Percentiles rank a stretch among this genome's conserved stretches.
Evolutionary conservation across 2,797 vertebrate species (phyloP).

Genomic region (Glossophaga mutica): DNA sequence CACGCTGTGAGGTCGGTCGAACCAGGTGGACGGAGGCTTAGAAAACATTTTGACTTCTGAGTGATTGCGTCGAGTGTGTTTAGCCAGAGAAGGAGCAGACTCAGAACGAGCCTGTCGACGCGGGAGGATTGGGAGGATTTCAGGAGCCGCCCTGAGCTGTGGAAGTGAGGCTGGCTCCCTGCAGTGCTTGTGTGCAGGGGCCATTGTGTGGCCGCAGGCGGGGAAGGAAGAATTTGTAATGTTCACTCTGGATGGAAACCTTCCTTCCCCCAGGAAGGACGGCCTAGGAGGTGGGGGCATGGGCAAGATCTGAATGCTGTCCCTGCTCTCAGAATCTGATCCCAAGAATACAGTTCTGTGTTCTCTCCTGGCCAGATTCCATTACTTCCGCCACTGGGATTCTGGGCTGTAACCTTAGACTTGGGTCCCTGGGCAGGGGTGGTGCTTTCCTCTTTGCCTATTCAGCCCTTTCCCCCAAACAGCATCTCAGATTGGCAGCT

Average conservation of each 20-base stretch:
- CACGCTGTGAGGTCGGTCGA: not conserved
- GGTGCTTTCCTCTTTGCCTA: not conserved
- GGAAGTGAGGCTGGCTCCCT: not conserved
- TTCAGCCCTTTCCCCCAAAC: not conserved
- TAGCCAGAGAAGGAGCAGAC: not conserved
- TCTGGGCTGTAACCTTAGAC: not conserved
- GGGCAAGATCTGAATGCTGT: no score
- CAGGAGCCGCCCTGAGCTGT: not conserved
- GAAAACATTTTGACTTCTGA: not conserved
- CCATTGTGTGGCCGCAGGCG: rapidly evolving
- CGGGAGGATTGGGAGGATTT: not conserved
- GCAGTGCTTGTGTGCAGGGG: rapidly evolving
- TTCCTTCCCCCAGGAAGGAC: not conserved
- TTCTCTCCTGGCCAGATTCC: rapidly evolving
- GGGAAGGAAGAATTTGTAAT: not conserved
- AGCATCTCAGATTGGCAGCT: not conserved
- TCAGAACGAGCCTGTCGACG: rapidly evolving
- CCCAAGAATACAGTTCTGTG: not conserved
- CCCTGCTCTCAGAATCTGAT: not conserved
- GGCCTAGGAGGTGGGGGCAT: rapidly evolving
- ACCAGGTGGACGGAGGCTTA: not conserved
- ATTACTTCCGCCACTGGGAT: not conserved
- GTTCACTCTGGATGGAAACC: not conserved
- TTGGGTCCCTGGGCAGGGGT: not conserved
- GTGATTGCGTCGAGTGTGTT: not conserved